Evolutionary conservation across 2,888 invertebrate genomes (phyloP).

Genomic region (Xiphydria camelus): DNA sequence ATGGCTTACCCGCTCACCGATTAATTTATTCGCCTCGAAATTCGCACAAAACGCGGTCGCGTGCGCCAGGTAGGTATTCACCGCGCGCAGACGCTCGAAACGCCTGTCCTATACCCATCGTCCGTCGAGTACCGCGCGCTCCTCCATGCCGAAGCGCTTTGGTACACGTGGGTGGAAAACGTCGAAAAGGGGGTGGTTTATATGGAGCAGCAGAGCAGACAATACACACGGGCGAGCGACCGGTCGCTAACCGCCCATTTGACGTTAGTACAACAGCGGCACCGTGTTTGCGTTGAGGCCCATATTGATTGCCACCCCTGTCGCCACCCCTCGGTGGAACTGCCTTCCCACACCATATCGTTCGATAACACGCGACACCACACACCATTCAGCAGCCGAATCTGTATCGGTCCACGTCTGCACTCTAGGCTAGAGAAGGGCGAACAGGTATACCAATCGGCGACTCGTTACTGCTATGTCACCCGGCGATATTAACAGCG

Average conservation of each 20-base stretch:
- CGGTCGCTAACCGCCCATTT: constrained; percentile 58
- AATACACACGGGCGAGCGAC: constrained; percentile 45
- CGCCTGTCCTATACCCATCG: background rate
- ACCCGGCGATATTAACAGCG: constrained; percentile 53
- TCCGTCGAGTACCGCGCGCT: constrained; percentile 2
- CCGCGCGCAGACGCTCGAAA: too few species aligned
- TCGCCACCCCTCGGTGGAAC: constrained; percentile 46
- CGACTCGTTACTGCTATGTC: constrained; percentile 47
- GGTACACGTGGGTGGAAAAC: constrained; percentile 29
- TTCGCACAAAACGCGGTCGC: too few species aligned
- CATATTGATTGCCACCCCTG: constrained; percentile 58
- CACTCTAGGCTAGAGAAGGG: constrained; percentile 29
- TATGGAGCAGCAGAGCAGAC: constrained; percentile 47
- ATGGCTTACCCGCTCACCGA: too few species aligned
- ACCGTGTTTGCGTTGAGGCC: constrained; percentile 58
- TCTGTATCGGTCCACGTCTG: too few species aligned
- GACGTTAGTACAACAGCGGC: constrained; percentile 58
- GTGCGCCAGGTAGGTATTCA: too few species aligned
- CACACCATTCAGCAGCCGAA: too few species aligned
- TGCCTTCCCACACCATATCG: constrained; percentile 43
- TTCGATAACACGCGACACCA: constrained; percentile 6
- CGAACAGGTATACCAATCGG: constrained; percentile 32
- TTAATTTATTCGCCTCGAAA: too few species aligned
- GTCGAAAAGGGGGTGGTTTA: constrained; percentile 40
- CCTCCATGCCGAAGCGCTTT: constrained; percentile 11